Percentiles rank a stretch among this genome's conserved stretches.
phyloP scores from a whole-genome alignment of 2,888 invertebrate genomes.

The Pediacus dermestoides region DNA sequence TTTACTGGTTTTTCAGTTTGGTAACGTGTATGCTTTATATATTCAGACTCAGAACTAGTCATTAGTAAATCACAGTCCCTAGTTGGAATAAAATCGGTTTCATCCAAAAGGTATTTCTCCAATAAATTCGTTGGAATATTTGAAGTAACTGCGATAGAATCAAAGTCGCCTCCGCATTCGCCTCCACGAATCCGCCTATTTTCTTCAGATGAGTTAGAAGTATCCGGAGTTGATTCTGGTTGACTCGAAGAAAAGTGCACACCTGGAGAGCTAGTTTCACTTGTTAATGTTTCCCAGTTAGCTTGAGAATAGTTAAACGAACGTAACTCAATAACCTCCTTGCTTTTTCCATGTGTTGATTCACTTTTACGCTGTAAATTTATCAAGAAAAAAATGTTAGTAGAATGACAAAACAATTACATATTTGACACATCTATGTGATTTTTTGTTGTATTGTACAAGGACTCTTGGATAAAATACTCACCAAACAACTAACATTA shows the following conservation, averaged over 20 bases:
- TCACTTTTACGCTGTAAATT: constrained; percentile 27
- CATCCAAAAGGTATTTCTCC: no score
- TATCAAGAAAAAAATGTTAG: no score
- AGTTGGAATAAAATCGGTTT: constrained; percentile 17
- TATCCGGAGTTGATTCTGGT: constrained; percentile 13
- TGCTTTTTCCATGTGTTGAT: constrained; percentile 10
- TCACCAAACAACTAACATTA: no score
- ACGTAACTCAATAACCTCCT: constrained; percentile 15
- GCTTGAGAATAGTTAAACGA: constrained; percentile 19
- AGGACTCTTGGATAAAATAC: no score
- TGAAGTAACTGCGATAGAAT: no score
- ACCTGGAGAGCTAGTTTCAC: constrained; percentile 18
- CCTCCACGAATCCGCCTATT: constrained; percentile 21
- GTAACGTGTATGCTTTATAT: no score
- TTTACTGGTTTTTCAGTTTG: no score
- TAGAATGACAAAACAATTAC: no score
- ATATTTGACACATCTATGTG: no score
- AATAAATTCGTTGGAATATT: no score
- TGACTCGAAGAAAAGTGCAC: constrained; percentile 15
- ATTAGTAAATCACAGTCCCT: constrained; percentile 17
- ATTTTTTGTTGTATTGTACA: no score
- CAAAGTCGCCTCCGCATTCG: no score
- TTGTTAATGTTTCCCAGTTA: constrained; percentile 18
- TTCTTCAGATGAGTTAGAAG: constrained; percentile 9
- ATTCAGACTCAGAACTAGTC: constrained; percentile 13